Evolutionary conservation across 2,113 vertebrate genomes (phyloP), one percentile per base, ranked within the genome.

Genomic region (Oncorhynchus nerka): DNA sequence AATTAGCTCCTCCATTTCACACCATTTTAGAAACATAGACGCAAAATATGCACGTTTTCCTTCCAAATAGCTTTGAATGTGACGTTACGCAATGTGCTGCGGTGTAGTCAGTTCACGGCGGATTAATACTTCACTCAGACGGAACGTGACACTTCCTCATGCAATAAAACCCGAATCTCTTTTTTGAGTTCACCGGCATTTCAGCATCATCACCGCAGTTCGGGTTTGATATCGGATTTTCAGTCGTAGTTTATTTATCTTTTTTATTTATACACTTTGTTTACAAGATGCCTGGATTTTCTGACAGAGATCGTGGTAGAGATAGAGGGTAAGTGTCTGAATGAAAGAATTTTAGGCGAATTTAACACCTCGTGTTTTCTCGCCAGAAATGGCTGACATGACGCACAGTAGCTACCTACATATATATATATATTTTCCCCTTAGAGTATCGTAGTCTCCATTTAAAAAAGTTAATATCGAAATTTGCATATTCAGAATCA

Each of bases 221-320:
- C 20, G 4, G 8, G 45, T 59, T 28, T 11, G 9, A 32, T 30
- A n/a, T 57, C 55, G n/a, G 26, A 16, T 11, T 62, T 12, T 0
- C 5, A 66, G 8, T 1, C 61, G 8, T 73, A 70, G 86, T 89
- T 88, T 89, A 80, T 81, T 76, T 83, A 77, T 77, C 73, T 61
- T 34, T 73, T 88, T 84, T 73, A 83, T 81, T 90, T 91, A 78
- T 81, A 75, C 61, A 11, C 0, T 4, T 84, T 34, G 70, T 74
- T 80, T 74, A 67, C 79, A 90, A 75, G 1, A 98, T 99, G 97
- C 97, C 97, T 66, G 95, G 97, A 85, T 99, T 96, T 89, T 94
- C 95, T 77, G 97, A 99, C 91, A 95, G 96, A 94, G 96, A 97
- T 24, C 96, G 97, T 80, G 95, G 95, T 84, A 94, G 97, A 92